Evolutionary conservation across 2,888 invertebrate species (phyloP).

Genomic region (Rhagophthalmus giganteus): DNA sequence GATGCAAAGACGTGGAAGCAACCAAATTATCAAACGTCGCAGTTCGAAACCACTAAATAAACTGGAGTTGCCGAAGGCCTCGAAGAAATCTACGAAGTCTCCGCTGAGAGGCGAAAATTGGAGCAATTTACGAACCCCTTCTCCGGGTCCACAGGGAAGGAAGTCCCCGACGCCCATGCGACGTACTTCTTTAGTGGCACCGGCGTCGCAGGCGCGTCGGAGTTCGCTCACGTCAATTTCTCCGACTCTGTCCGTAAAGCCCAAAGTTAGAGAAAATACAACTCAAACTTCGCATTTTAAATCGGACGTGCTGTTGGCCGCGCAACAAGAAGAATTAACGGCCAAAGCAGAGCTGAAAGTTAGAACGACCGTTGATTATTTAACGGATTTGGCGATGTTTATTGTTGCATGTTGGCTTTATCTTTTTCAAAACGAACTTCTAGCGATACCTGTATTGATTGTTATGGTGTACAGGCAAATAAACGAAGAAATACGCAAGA

Average conservation of each 20-base stretch:
- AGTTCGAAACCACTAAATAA: slow-evolving; percentile 7
- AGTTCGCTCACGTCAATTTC: slow-evolving; percentile 8
- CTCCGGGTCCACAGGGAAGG: slow-evolving; percentile 16
- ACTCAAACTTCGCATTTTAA: slow-evolving; percentile 48
- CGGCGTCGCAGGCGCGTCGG: slow-evolving; percentile 2
- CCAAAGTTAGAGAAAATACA: slow-evolving; percentile 50
- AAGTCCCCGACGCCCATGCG: slow-evolving; percentile 35
- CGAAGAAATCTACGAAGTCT: slow-evolving; percentile 7
- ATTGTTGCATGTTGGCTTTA: slow-evolving; percentile 80
- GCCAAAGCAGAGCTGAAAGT: slow-evolving; percentile 69
- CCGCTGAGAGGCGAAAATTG: slow-evolving; percentile 18
- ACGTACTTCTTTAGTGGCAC: slow-evolving; percentile 18
- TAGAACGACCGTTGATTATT: slow-evolving; percentile 69
- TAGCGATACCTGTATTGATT: slow-evolving; percentile 77
- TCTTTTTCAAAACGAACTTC: slow-evolving; percentile 75
- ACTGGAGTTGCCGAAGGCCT: slow-evolving; percentile 6
- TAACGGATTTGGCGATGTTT: slow-evolving; percentile 74
- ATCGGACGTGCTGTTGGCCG: slow-evolving; percentile 13
- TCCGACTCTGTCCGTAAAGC: slow-evolving; percentile 20
- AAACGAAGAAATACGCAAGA: slow-evolving; percentile 64
- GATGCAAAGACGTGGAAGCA: slow-evolving; percentile 17
- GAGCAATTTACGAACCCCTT: slow-evolving; percentile 25
- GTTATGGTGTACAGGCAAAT: slow-evolving; percentile 78
- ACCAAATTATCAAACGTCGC: slow-evolving; percentile 5
- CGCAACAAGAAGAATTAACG: slow-evolving; percentile 60